Percentiles rank a stretch among this genome's conserved stretches.
These are phyloP conservation scores for Pachliopta kotzebuea DNA, from an alignment of 2,888 invertebrate species.

Conservation along the genomic window DNA sequence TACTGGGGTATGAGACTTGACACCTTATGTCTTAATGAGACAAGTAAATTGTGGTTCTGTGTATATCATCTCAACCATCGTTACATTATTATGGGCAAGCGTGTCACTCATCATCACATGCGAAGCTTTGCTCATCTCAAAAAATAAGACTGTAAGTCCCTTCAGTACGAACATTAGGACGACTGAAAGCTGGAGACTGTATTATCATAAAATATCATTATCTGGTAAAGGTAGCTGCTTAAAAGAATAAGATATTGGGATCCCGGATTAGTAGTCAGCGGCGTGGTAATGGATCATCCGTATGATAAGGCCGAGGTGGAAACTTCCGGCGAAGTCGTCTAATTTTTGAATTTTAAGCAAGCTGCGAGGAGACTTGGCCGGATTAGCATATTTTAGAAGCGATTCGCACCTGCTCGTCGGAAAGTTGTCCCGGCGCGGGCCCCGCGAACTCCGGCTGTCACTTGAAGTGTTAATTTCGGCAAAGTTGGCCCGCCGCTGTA, in stretches of 20 bases:
- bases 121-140: too few species aligned
- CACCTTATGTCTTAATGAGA: too few species aligned
- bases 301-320: conserved; percentile 33
- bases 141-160: too few species aligned
- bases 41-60: too few species aligned
- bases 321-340: conserved; percentile 23
- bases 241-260: background rate
- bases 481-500: conserved; percentile 36
- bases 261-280: background rate
- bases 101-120: too few species aligned
- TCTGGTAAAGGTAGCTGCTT: too few species aligned
- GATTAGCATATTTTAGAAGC: conserved; percentile 64
- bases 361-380: conserved; percentile 27
- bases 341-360: conserved; percentile 29
- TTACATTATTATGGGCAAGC: too few species aligned
- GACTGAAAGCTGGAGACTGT: too few species aligned
- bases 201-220: too few species aligned
- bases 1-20: too few species aligned
- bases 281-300: conserved; percentile 19
- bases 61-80: too few species aligned
- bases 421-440: conserved; percentile 35
- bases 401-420: conserved; percentile 53
- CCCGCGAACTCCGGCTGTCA: conserved; percentile 26
- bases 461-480: conserved; percentile 39
- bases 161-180: too few species aligned